These are phyloP conservation scores for Lepisosteus osseus DNA, from an alignment of 2,113 vertebrate genomes.

Conservation along the genomic window DNA sequence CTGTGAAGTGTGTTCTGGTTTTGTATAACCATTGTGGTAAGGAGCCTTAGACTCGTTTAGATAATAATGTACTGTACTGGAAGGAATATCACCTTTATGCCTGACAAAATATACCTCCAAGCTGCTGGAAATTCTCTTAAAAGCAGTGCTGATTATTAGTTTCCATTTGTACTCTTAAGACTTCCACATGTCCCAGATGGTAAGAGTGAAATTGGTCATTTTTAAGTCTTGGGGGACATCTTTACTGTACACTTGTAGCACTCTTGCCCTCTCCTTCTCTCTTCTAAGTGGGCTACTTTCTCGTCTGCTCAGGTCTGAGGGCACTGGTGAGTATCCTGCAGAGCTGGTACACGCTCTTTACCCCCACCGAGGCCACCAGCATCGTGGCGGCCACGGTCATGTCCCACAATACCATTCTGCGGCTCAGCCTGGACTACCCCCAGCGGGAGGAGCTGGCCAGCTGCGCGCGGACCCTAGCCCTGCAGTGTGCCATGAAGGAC, in stretches of 20 bases:
- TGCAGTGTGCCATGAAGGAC: conserved; percentile 98
- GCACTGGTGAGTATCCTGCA: conserved; percentile 95
- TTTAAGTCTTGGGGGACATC: too few species aligned
- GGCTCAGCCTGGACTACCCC: conserved; percentile 90
- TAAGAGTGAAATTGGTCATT: too few species aligned
- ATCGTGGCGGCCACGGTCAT: conserved; percentile 94
- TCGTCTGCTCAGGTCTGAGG: conserved; percentile 69
- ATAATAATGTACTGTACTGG: too few species aligned
- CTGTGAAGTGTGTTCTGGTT: too few species aligned
- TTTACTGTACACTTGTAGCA: background rate
- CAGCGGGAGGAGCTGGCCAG: conserved; percentile 95
- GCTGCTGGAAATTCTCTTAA: too few species aligned
- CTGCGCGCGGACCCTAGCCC: conserved; percentile 88
- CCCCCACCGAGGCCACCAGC: conserved; percentile 94
- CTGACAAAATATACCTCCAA: too few species aligned
- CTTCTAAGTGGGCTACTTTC: conserved; percentile 6
- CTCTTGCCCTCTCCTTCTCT: background rate
- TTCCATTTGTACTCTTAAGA: too few species aligned
- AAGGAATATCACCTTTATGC: too few species aligned
- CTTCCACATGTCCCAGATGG: too few species aligned
- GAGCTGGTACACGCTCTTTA: conserved; percentile 97
- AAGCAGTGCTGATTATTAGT: too few species aligned
- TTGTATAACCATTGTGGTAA: too few species aligned
- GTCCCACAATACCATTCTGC: conserved; percentile 94
- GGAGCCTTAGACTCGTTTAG: too few species aligned